Percentiles rank a stretch among this genome's conserved stretches.
These are phyloP conservation scores for Scaptomyza tumidula DNA, from an alignment of 2,888 invertebrate genomes.

Conservation along the genomic window DNA sequence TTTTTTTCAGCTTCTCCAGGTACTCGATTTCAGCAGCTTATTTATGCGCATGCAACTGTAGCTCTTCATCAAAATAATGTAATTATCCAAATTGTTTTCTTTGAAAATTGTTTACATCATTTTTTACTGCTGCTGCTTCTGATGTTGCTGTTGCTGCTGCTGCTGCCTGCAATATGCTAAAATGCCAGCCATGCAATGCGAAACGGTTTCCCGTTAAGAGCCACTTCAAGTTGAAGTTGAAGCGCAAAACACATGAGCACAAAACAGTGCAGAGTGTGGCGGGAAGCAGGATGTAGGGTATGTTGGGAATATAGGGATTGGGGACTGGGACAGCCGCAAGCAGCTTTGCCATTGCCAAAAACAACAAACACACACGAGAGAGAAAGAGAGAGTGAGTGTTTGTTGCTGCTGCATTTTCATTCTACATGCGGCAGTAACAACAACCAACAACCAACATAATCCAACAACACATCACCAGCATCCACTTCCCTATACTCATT, in stretches of 20 bases:
- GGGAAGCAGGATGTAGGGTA: conserved; percentile 2
- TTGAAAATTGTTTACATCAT: conserved; percentile 79
- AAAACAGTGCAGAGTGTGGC: conserved; percentile 5
- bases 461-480: background rate
- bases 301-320: background rate
- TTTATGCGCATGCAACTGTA: conserved; percentile 72
- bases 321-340: conserved; percentile 39
- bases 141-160: conserved; percentile 19
- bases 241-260: conserved; percentile 30
- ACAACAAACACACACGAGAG: conserved; percentile 22
- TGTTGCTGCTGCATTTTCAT: conserved; percentile 59
- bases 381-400: conserved; percentile 5
- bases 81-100: conserved; percentile 80
- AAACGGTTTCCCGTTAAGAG: conserved; percentile 77
- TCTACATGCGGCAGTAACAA: conserved; percentile 36
- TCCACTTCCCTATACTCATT: conserved; percentile 22
- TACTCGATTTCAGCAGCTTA: conserved; percentile 37
- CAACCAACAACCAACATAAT: conserved; percentile 1
- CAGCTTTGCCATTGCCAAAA: conserved; percentile 50
- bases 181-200: conserved; percentile 58
- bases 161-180: conserved; percentile 49
- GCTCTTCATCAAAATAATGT: conserved; percentile 79
- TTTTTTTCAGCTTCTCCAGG: background rate
- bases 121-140: conserved; percentile 36
- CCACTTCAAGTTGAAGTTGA: conserved; percentile 61